A percentile compares a stretch with the other conserved stretches of the same genome.
Conservation (phyloP, 2,797 vertebrate genomes). For the Coilia nasus region DNA sequence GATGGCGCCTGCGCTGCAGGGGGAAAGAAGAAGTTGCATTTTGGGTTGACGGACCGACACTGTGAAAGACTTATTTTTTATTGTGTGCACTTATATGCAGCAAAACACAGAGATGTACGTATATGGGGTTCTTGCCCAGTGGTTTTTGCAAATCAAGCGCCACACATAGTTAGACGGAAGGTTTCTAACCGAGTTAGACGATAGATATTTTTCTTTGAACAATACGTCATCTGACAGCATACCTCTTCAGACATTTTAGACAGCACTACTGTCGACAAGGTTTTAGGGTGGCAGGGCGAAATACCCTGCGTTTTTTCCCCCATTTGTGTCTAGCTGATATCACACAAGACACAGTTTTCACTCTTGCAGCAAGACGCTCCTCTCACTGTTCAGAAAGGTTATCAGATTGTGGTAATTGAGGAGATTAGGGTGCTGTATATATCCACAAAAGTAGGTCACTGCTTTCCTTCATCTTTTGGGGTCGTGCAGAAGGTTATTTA, state of each 20-base stretch:
- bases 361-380: not conserved
- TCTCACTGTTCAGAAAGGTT: not conserved
- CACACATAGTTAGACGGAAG: no score
- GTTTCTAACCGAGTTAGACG: no score
- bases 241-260: no score
- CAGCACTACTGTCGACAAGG: no score
- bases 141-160: no score
- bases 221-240: no score
- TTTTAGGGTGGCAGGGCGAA: no score
- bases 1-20: not conserved
- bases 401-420: not conserved
- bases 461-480: not conserved
- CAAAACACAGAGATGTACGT: no score
- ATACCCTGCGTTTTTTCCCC: no score
- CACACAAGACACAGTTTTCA: not conserved
- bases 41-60: not conserved
- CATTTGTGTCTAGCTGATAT: not conserved
- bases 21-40: not conserved
- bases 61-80: not conserved
- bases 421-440: conserved; percentile 9
- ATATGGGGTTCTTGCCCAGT: no score
- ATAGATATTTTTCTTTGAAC: no score
- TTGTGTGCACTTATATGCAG: no score
- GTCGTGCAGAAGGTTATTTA: not conserved
- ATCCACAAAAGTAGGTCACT: not conserved